A percentile compares a stretch with the other conserved stretches of the same genome.
Evolutionary conservation across 2,888 invertebrate genomes (phyloP).

Genomic region (Agrilus mali): DNA sequence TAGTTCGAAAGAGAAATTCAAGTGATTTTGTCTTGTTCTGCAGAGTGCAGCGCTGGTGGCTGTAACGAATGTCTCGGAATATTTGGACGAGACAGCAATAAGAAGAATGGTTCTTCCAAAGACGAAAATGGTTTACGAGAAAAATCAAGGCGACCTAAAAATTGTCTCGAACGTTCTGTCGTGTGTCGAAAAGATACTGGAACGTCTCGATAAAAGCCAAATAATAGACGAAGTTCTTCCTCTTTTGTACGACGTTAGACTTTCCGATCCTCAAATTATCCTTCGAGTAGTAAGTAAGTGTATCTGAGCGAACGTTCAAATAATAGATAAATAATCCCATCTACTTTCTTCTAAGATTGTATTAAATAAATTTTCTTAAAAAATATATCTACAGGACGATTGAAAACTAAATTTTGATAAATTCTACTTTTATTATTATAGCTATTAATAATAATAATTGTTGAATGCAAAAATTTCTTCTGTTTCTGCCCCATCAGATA

Average conservation of each 20-base stretch:
- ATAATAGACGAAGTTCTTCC: slow-evolving; percentile 87
- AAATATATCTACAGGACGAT: no score
- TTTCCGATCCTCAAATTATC: slow-evolving; percentile 80
- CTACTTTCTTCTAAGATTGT: no score
- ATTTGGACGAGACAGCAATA: slow-evolving; percentile 70
- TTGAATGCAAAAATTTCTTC: no score
- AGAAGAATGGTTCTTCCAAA: slow-evolving; percentile 70
- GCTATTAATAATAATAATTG: no score
- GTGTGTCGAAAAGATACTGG: slow-evolving; percentile 69
- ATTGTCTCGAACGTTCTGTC: slow-evolving; percentile 67
- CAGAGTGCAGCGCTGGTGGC: slow-evolving; percentile 84
- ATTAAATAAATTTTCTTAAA: no score
- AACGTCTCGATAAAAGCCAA: slow-evolving; percentile 73
- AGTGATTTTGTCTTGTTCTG: slow-evolving; percentile 16
- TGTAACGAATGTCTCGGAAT: slow-evolving; percentile 72
- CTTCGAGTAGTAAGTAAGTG: slow-evolving; percentile 88
- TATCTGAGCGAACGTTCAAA: neutral
- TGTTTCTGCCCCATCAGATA: slow-evolving; percentile 45
- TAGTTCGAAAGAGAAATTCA: no score
- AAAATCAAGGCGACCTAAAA: slow-evolving; percentile 66
- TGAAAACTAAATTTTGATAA: no score
- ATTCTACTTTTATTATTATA: no score
- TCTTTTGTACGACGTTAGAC: slow-evolving; percentile 70
- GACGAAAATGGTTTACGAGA: slow-evolving; percentile 68
- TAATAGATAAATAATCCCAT: neutral